Evolutionary conservation across 2,797 vertebrate genomes (phyloP).

Genomic region (Xerus rutilus): DNA sequence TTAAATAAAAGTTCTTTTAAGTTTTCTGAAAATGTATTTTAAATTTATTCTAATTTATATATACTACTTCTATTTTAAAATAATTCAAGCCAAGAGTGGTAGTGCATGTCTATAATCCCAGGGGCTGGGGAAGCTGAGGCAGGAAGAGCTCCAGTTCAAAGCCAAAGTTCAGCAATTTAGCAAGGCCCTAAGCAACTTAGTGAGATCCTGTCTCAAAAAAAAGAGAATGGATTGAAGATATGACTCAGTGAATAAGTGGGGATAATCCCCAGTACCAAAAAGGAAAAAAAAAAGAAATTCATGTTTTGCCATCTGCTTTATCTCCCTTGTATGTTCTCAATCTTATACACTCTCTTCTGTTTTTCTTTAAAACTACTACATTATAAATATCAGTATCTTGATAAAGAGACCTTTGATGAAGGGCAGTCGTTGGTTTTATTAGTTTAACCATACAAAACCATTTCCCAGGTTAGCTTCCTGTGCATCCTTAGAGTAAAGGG

Average conservation of each 20-base stretch:
- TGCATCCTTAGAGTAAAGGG: not conserved
- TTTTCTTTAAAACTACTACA: not conserved
- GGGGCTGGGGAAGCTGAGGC: too few relatives aligned
- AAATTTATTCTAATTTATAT: not conserved
- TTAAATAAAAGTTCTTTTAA: not conserved
- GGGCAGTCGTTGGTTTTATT: not conserved
- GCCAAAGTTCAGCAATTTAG: too few relatives aligned
- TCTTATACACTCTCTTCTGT: not conserved
- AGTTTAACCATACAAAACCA: not conserved
- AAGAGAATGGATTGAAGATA: too few relatives aligned
- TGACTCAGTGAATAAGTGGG: too few relatives aligned
- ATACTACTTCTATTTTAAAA: not conserved
- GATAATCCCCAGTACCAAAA: too few relatives aligned
- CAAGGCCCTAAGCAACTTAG: too few relatives aligned
- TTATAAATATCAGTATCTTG: conserved; percentile 14
- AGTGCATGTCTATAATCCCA: too few relatives aligned
- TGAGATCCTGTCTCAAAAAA: too few relatives aligned
- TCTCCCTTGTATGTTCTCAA: not conserved
- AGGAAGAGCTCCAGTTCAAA: too few relatives aligned
- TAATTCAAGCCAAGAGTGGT: too few relatives aligned
- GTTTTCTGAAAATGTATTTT: conserved; percentile 7
- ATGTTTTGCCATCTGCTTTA: not conserved
- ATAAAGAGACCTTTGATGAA: not conserved
- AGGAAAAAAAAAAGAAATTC: not conserved
- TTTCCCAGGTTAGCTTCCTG: not conserved